Evolutionary conservation across 1,140 invertebrate genomes (phyloP), one percentile per base, ranked within the genome.

Genomic region (Pseudomyrmex dendroicus): DNA sequence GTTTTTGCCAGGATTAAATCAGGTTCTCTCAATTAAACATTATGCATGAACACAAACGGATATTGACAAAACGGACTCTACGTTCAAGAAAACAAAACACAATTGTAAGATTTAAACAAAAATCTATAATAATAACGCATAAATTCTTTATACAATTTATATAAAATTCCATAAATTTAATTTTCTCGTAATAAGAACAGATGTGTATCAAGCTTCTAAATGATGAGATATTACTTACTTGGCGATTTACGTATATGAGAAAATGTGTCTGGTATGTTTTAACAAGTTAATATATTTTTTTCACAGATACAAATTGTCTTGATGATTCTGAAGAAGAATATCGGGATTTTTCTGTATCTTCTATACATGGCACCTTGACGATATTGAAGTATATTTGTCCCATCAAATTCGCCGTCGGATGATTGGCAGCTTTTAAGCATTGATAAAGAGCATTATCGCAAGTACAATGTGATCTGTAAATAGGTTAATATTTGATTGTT

Each of bases 361-460:
- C 96, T 67, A 98, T 93, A 85, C 98, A 98, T 8, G 96, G 96
- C 17, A 97, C 96, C 93, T 96, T 95, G 54, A 98, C 95, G 80
- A 98, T 91, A 91, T 98, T 98, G 93, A 98, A 98, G 89, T 98
- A 98, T 68, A 98, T 96, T 83, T 97, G 96, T 52, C 98, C 98
- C 95, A 98, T 96, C 4, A 98, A 93, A 84, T 95, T 94, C 0
- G 98, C 96, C 0, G 97, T 95, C 8, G 96, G 95, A 73, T 96
- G 96, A 64, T 96, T 95, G 46, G 96, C 95, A 46, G 93, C 92
- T 91, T 98, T 98, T 54, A 99, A 94, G 94, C 98, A 99, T 1
- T 96, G 94, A 92, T 96, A 97, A 20, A 99, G 96, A 89, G 96
- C 95, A 74, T 97, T 96, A 90, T 99, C 98, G 92, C 98, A 99